Conservation (phyloP, 1,140 invertebrate species). For the Listronotus bonariensis region DNA sequence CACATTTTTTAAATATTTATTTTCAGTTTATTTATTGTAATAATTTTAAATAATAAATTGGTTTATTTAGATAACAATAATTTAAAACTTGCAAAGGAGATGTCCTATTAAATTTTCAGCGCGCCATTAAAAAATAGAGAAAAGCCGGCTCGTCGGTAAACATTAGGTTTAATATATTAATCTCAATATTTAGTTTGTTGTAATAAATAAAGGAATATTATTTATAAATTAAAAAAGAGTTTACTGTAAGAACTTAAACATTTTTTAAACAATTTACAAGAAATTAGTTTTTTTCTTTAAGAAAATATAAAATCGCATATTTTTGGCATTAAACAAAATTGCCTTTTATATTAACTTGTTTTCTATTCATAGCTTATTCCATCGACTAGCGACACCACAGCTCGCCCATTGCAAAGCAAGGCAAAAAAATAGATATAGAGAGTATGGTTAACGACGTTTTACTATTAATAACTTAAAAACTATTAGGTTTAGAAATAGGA, state of each 20-base stretch:
- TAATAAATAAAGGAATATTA: conserved; percentile 15
- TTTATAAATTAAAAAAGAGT: conserved; percentile 8
- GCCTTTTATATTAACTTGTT: too few relatives aligned
- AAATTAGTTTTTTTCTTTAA: too few relatives aligned
- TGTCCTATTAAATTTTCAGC: conserved; percentile 24
- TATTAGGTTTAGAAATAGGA: too few relatives aligned
- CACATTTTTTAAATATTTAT: conserved; percentile 20
- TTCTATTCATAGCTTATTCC: too few relatives aligned
- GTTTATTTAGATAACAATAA: conserved; percentile 27
- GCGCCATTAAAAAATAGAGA: conserved; percentile 19
- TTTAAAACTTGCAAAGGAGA: conserved; percentile 17
- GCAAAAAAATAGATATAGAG: too few relatives aligned
- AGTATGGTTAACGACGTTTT: too few relatives aligned
- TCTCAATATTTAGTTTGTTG: conserved; percentile 23
- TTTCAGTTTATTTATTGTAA: conserved; percentile 21
- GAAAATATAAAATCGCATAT: too few relatives aligned
- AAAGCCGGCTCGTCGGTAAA: conserved; percentile 13
- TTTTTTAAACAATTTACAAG: too few relatives aligned
- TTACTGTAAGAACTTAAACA: not conserved
- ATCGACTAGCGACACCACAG: too few relatives aligned
- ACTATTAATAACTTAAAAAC: too few relatives aligned
- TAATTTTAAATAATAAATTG: conserved; percentile 28
- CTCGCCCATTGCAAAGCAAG: too few relatives aligned
- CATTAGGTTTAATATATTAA: conserved; percentile 24
- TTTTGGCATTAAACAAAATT: too few relatives aligned